A percentile compares a stretch with the other conserved stretches of the same genome.
phyloP scores from a whole-genome alignment of 2,797 vertebrate species.

The Pseudochromis fuscus region DNA sequence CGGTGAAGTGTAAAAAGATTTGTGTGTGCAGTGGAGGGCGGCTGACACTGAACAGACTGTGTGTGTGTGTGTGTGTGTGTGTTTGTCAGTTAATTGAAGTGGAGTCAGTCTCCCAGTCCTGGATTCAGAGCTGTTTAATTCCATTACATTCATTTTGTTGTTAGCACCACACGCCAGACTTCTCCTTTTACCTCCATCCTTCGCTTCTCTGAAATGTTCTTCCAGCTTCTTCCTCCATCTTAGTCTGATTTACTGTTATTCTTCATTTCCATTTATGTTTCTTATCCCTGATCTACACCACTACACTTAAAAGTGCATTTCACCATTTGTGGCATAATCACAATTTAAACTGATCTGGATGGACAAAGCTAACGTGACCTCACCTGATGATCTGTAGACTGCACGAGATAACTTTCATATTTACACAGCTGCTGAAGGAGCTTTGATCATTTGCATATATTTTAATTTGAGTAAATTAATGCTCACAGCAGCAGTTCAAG shows the following conservation, averaged over 20 bases:
- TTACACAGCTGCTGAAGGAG: too few relatives aligned
- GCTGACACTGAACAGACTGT: slow-evolving; percentile 52
- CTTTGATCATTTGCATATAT: too few relatives aligned
- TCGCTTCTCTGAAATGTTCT: neutral
- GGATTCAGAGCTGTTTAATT: slow-evolving; percentile 53
- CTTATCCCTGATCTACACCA: too few relatives aligned
- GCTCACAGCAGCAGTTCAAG: neutral
- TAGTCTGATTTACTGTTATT: neutral
- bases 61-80: slow-evolving; percentile 27
- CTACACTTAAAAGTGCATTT: too few relatives aligned
- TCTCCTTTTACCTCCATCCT: neutral
- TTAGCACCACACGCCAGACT: slow-evolving; percentile 19
- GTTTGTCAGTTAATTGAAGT: slow-evolving; percentile 48
- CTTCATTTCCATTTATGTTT: neutral
- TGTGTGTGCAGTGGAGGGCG: slow-evolving; percentile 14
- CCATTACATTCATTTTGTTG: slow-evolving; percentile 52
- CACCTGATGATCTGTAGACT: too few relatives aligned
- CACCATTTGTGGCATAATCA: too few relatives aligned
- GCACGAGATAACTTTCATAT: too few relatives aligned
- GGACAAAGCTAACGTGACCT: too few relatives aligned
- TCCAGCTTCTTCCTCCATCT: neutral
- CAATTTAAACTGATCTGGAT: too few relatives aligned
- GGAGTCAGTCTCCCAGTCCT: slow-evolving; percentile 50
- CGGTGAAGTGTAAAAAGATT: slow-evolving; percentile 19
- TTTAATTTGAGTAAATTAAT: too few relatives aligned